A percentile compares a stretch with the other conserved stretches of the same genome.
These are phyloP conservation scores for Parotia lawesii DNA, from an alignment of 2,113 vertebrate genomes.

Conservation along the genomic window DNA sequence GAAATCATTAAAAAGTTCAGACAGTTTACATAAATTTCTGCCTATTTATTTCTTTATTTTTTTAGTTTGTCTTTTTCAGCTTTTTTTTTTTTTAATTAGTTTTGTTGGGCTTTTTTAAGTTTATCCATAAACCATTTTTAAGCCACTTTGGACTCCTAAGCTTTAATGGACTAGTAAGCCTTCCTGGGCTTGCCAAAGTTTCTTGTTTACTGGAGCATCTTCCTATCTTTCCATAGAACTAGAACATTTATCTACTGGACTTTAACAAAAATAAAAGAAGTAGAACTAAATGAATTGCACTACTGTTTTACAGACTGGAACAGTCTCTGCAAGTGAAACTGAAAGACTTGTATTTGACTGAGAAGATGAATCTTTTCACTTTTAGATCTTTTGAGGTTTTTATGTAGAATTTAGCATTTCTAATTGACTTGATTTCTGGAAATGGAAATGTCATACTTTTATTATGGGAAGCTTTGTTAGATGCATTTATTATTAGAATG, in stretches of 20 bases:
- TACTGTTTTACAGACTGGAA: conserved; percentile 88
- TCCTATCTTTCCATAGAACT: conserved; percentile 82
- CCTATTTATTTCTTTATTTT: conserved; percentile 79
- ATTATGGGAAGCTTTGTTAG: conserved; percentile 76
- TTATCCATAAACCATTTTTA: conserved; percentile 68
- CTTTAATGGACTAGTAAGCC: conserved; percentile 81
- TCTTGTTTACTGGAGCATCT: conserved; percentile 85
- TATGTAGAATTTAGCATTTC: conserved; percentile 83
- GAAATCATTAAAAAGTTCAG: conserved; percentile 71
- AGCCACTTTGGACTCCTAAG: conserved; percentile 76
- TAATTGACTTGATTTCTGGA: conserved; percentile 77
- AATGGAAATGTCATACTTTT: conserved; percentile 75
- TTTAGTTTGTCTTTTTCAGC: conserved; percentile 64
- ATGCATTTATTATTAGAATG: conserved; percentile 75
- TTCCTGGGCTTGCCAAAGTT: conserved; percentile 74
- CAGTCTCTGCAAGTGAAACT: conserved; percentile 79
- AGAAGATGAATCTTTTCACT: conserved; percentile 76
- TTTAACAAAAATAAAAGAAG: conserved; percentile 71
- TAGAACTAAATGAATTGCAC: conserved; percentile 89
- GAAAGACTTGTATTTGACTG: conserved; percentile 72
- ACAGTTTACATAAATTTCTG: conserved; percentile 78
- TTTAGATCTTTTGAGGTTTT: conserved; percentile 85
- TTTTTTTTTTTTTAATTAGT: conserved; percentile 1
- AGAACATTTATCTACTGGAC: conserved; percentile 77
- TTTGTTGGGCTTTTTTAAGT: conserved; percentile 52